Percentiles rank a stretch among this genome's conserved stretches.
These are phyloP conservation scores for Pelecanoides urinatrix DNA, from an alignment of 2,113 vertebrate species.

Conservation along the genomic window DNA sequence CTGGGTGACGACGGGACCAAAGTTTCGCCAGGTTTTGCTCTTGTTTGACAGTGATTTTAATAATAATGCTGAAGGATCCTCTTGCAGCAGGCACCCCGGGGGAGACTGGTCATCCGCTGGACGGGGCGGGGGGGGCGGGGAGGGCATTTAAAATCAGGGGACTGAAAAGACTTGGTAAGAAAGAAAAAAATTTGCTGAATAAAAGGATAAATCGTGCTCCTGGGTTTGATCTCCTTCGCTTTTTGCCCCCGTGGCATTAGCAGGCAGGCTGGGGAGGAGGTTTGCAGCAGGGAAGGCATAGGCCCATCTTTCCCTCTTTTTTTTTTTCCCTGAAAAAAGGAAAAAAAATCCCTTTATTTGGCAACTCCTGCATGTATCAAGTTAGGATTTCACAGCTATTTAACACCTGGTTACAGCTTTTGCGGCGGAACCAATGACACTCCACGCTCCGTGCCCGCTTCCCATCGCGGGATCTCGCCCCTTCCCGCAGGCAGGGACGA, in stretches of 20 bases:
- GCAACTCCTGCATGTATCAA: background rate
- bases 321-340: background rate
- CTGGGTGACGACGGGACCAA: background rate
- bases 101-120: background rate
- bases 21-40: background rate
- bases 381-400: constrained; percentile 34
- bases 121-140: fast-evolving
- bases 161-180: background rate
- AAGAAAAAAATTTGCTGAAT: background rate
- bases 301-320: background rate
- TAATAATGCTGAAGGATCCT: background rate
- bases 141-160: background rate
- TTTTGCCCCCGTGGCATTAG: background rate
- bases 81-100: background rate
- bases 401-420: constrained; percentile 36
- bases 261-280: background rate
- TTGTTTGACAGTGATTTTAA: background rate
- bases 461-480: background rate
- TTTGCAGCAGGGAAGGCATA: background rate
- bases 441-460: background rate
- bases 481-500: background rate
- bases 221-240: background rate
- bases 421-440: background rate
- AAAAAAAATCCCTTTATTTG: background rate
- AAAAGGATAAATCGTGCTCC: background rate